Percentiles rank a stretch among this genome's conserved stretches.
These are phyloP conservation scores for Dynastes tityus DNA, from an alignment of 2,888 invertebrate species.

Conservation along the genomic window DNA sequence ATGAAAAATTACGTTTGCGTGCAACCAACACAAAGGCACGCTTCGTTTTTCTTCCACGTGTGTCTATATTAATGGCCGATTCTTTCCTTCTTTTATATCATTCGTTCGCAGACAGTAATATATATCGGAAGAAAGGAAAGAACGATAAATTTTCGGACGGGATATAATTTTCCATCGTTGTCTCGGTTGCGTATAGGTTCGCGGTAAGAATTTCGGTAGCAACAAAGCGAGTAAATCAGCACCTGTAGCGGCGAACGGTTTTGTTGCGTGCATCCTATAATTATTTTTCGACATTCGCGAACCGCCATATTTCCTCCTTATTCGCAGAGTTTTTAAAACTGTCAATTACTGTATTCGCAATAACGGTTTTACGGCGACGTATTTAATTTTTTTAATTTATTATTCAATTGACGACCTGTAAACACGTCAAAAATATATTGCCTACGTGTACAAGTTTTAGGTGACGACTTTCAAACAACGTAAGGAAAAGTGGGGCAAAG, in stretches of 20 bases:
- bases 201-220: constrained; percentile 28
- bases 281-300: neutral
- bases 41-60: neutral
- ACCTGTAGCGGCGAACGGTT: constrained; percentile 29
- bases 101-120: constrained; percentile 4
- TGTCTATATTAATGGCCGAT: neutral
- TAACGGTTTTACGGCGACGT: neutral
- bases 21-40: neutral
- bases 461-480: neutral
- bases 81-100: neutral
- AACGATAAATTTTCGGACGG: constrained; percentile 17
- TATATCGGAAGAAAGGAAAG: neutral
- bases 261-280: constrained; percentile 22
- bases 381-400: neutral
- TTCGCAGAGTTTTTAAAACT: constrained; percentile 13
- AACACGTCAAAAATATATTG: neutral
- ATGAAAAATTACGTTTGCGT: neutral
- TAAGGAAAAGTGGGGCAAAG: neutral
- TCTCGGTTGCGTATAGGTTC: constrained; percentile 3
- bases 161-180: constrained; percentile 17
- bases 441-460: neutral
- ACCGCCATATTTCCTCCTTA: constrained; percentile 14
- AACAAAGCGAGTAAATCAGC: constrained; percentile 37
- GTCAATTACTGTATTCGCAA: neutral
- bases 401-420: neutral